phyloP scores from a whole-genome alignment of 2,113 vertebrate genomes.

The Sceloporus tristichus region DNA sequence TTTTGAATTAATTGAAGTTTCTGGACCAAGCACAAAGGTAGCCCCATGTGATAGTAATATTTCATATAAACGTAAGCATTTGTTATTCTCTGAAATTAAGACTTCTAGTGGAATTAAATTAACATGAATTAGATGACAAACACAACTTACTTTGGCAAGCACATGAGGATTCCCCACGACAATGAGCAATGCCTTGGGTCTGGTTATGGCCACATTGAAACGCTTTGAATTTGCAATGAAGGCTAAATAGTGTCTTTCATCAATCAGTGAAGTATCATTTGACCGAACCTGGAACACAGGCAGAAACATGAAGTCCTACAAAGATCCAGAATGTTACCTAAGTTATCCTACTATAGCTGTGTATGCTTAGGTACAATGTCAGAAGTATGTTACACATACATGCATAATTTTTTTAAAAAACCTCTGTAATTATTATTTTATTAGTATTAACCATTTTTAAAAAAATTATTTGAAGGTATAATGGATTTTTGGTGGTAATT shows the following conservation, averaged over 20 bases:
- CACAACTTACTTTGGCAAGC: slow-evolving; percentile 84
- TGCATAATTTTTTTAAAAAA: too few relatives aligned
- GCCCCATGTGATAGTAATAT: background rate
- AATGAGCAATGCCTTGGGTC: slow-evolving; percentile 92
- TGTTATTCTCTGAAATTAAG: background rate
- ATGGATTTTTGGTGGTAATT: too few relatives aligned
- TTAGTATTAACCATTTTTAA: too few relatives aligned
- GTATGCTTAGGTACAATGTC: too few relatives aligned
- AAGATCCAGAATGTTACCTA: background rate
- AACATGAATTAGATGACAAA: background rate
- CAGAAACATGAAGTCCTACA: slow-evolving; percentile 24
- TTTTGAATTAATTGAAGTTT: too few relatives aligned
- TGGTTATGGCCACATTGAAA: slow-evolving; percentile 94
- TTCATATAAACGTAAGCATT: background rate
- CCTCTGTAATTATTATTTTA: too few relatives aligned
- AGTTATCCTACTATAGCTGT: too few relatives aligned
- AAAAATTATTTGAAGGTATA: too few relatives aligned
- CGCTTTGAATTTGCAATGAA: slow-evolving; percentile 93
- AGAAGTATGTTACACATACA: too few relatives aligned
- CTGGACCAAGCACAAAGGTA: too few relatives aligned
- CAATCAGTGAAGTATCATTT: slow-evolving; percentile 75
- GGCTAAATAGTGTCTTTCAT: slow-evolving; percentile 83
- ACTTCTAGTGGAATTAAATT: background rate
- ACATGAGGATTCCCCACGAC: slow-evolving; percentile 92
- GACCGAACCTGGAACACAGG: slow-evolving; percentile 87